Base-by-base conservation (phyloP, 2,888 invertebrate species). In the Sesamia inferens region DNA sequence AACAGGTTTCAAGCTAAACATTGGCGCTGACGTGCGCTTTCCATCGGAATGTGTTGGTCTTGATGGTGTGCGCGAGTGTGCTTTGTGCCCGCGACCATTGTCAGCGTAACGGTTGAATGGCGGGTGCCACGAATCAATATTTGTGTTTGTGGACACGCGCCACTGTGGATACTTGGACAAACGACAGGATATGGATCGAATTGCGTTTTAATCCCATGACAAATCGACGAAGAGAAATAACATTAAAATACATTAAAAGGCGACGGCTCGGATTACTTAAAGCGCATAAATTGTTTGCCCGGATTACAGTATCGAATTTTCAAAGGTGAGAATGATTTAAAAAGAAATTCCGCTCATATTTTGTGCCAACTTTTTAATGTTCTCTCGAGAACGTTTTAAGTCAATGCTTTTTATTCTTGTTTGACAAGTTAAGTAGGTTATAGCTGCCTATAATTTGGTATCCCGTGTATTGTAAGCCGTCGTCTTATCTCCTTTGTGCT, bases 101-200 rank as follows among this genome's bases (percentile, higher is more conserved):
- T 87, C 77, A 76, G 85, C 67, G 83, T 86, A 89, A 84, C 88
- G 88, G 90, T 77, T n/a, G 74, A 77, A 74, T 75, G 81, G 84
- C 83, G 84, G 82, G 82, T 87, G 79, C 81, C 66, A 74, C 81
- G 77, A 84, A 87, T 85, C 87, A 89, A 89, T 90, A 88, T 90
- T 90, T 87, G 88, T 90, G 87, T 89, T 90, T 88, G 88, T 79
- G 73, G 79, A 84, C 79, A 79, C 71, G 82, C 84, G 74, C 83
- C 71, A 59, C 74, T 78, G 88, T 86, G 71, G 85, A 87, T 78
- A 76, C 58, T 70, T 67, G 24, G 54, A 51, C 69, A 61, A 71
- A 64, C 63, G 66, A 76, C 82, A 72, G 81, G 78, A 85, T 74
- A 73, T 74, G 74, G 58, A 78, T 85, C 71, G 71, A 70, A 71